Percentiles rank a stretch among this genome's conserved stretches.
Conservation (phyloP, 2,888 invertebrate species). For the Tanypteryx hageni region DNA sequence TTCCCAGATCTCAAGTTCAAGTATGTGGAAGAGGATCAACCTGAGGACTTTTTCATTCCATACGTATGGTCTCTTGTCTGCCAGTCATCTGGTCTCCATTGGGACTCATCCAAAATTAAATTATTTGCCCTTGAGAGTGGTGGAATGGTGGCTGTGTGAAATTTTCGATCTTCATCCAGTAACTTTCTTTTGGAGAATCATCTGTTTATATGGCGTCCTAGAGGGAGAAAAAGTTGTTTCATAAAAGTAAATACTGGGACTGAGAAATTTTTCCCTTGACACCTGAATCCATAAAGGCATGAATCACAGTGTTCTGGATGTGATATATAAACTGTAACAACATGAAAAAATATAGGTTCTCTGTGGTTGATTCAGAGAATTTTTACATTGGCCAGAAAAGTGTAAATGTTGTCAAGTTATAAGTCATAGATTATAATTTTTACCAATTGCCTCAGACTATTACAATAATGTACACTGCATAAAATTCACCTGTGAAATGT, state of each 20-base stretch:
- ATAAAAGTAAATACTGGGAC: neutral
- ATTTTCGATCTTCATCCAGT: neutral
- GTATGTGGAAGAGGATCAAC: conserved; percentile 98
- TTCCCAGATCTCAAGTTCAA: conserved; percentile 99
- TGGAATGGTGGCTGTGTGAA: conserved; percentile 49
- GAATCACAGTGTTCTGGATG: conserved; percentile 18
- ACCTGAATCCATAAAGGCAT: neutral
- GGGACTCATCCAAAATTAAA: conserved; percentile 74
- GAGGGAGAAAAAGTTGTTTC: neutral
- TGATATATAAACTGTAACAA: conserved; percentile 32
- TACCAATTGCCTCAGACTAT: neutral
- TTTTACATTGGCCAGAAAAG: neutral
- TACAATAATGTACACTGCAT: neutral
- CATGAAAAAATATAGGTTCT: neutral
- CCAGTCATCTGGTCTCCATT: conserved; percentile 78
- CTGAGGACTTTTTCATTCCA: conserved; percentile 99
- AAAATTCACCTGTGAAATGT: conserved; percentile 22
- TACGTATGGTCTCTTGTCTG: conserved; percentile 97
- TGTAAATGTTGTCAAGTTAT: neutral
- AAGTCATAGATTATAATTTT: neutral
- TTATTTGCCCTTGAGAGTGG: conserved; percentile 70
- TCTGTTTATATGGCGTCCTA: neutral
- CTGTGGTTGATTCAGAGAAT: neutral
- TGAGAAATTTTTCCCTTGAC: neutral
- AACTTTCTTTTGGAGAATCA: neutral